Percentiles rank a stretch among this genome's conserved stretches.
Evolutionary conservation across 2,888 invertebrate genomes (phyloP).

Genomic region (Parnassius apollo): DNA sequence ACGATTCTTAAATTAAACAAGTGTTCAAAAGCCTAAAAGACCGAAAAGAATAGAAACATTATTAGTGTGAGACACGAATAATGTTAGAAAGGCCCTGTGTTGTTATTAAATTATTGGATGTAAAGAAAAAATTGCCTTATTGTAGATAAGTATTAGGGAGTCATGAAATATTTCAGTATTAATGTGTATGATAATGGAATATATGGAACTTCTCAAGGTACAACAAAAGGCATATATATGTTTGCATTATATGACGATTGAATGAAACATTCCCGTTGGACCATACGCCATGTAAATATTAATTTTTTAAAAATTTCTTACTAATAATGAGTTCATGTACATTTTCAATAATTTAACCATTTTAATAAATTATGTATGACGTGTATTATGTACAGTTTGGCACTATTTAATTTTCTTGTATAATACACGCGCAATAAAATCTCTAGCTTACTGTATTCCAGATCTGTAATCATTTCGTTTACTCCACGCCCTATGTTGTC

Average conservation of each 20-base stretch:
- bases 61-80: slow-evolving; percentile 34
- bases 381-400: slow-evolving; percentile 28
- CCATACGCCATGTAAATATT: slow-evolving; percentile 26
- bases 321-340: slow-evolving; percentile 15
- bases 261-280: slow-evolving; percentile 30
- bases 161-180: slow-evolving; percentile 68
- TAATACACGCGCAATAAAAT: slow-evolving; percentile 13
- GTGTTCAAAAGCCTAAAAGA: slow-evolving; percentile 19
- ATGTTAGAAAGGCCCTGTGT: slow-evolving; percentile 30
- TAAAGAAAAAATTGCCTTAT: slow-evolving; percentile 54
- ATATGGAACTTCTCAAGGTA: slow-evolving; percentile 41
- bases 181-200: slow-evolving; percentile 59
- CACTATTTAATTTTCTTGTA: slow-evolving; percentile 25
- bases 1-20: slow-evolving; percentile 4
- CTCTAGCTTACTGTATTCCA: slow-evolving; percentile 27
- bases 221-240: slow-evolving; percentile 23
- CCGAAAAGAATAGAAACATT: slow-evolving; percentile 24
- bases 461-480: slow-evolving; percentile 50
- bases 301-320: slow-evolving; percentile 11
- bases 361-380: slow-evolving; percentile 12
- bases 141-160: slow-evolving; percentile 36
- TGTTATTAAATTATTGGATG: slow-evolving; percentile 32
- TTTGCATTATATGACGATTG: slow-evolving; percentile 31
- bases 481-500: slow-evolving; percentile 37
- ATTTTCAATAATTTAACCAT: slow-evolving; percentile 1